Base-by-base conservation (phyloP, 30 jellyfish, hydroid and myxozoan genomes). In the Aurelia coerulea region DNA sequence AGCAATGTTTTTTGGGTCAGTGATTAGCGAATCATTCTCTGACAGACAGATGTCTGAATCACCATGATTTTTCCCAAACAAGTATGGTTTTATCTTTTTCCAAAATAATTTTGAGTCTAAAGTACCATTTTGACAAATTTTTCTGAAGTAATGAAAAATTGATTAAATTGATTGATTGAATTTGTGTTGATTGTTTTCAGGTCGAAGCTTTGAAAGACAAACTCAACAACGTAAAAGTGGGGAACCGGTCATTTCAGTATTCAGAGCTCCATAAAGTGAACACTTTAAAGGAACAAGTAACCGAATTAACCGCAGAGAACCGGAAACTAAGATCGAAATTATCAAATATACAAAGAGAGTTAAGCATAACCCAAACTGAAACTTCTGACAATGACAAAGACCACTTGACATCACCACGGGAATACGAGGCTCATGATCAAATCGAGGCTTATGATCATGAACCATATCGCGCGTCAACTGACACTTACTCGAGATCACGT, bases 201-300 rank as follows among this genome's bases (percentile, higher is more conserved):
- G 84, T 81, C 14, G 68, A 68, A 14, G 84, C 17, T 2, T 64
- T 81, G 19, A 52, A 68, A 53, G 51, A 15, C 50, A 69, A 81
- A 29, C 54, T 81, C 50, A 59, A 81, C 31, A 68, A 68, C 50
- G 78, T 81, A 8, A 68, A 81, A 41, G 62, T 50, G 19, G 77
- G 84, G 19, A 81, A 46, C 67, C 83, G 91, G 29, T 67, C 84
- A 14, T 81, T 81, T 41, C 78, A 68, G 58, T 46, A 68, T 41
- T 82, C 70, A 56, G 91, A 81, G 34, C 35, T 69, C 80, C 56
- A 56, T 50, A 81, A 81, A 35, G 51, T 52, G 53, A 31, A 62
- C 12, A 54, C 56, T 32, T 65, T 81, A 19, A 76, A 81, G 41
- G 41, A 72, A 37, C 42, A 68, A 35, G 62, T 81, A 41, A 51